Base-by-base conservation (phyloP, 2,888 invertebrate genomes). In the Folsomia manolachei region DNA sequence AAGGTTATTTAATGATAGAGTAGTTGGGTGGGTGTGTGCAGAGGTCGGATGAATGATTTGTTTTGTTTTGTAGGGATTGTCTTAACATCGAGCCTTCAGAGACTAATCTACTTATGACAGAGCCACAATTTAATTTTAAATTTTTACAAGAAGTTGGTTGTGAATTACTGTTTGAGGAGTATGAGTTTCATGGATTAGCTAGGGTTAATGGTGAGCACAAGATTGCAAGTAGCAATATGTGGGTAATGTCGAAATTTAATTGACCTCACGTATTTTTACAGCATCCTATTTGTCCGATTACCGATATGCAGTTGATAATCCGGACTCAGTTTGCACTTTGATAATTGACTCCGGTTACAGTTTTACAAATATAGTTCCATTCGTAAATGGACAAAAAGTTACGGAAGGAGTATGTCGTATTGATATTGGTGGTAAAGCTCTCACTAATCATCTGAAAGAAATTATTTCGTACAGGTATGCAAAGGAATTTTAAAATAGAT, bases 401-500 rank as follows among this genome's bases (percentile, higher is more conserved):
- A 87, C 87, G 79, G 86, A 88, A 78, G 94, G 89, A 1, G 90
- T 93, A 71, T 85, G 88, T 80, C 88, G 98, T 78, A 91, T 99
- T 74, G 95, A 97, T 85, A 89, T 99, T 51, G 99, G 99, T 1
- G 99, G 99, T 0, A 99, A 99, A 85, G 88, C 95, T 11, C 84
- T 99, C 74, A 99, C 98, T 0, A 99, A 99, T 86, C 95, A 98
- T 84, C 86, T 99, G 63, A 99, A 99, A 84, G 99, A 99, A 84
- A 89, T 97, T 19, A 90, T 98, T 79, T 98, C 98, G 0, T 99
- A 99, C 84, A 88, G 93, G 87, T 87, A 83, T 72, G 63, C 19
- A 67, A 7, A 21, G 14, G 14, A n/a, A n/a, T n/a, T 60, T 19
- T 63, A 53, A 27, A 19, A 24, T 21, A 39, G 19, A 9, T 53